Evolutionary conservation across 1,140 invertebrate species (phyloP).

Genomic region (Drosophila pandora): DNA sequence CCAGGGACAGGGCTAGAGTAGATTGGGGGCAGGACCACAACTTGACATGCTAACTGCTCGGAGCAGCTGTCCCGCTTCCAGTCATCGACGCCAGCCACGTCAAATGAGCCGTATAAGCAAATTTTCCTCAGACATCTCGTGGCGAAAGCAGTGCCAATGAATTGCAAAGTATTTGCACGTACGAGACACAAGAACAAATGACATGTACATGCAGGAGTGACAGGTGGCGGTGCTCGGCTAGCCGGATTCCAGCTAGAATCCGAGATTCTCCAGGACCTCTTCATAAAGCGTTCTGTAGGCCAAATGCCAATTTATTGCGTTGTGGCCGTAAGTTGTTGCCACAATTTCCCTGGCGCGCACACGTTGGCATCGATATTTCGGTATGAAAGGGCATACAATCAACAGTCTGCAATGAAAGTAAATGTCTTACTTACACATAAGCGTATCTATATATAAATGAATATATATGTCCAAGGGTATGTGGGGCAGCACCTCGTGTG

Average conservation of each 20-base stretch:
- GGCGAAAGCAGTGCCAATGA: conserved; percentile 47
- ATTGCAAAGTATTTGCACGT: conserved; percentile 61
- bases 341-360: background rate
- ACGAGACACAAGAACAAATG: conserved; percentile 52
- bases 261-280: background rate
- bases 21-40: conserved; percentile 7
- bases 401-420: conserved; percentile 77
- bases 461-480: conserved; percentile 6
- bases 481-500: conserved; percentile 2
- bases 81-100: conserved; percentile 35
- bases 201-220: conserved; percentile 34
- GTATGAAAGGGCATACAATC: conserved; percentile 70
- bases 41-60: conserved; percentile 48
- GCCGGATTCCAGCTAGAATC: conserved; percentile 27
- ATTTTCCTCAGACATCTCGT: conserved; percentile 44
- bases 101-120: conserved; percentile 63
- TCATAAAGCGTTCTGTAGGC: background rate
- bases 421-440: conserved; percentile 73
- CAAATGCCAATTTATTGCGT: conserved; percentile 1
- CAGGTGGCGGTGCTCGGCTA: conserved; percentile 26
- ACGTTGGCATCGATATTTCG: conserved; percentile 43
- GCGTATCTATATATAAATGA: conserved; percentile 9
- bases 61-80: conserved; percentile 40
- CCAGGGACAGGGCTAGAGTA: no score
- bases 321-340: conserved; percentile 1